Evolutionary conservation across 2,888 invertebrate genomes (phyloP), one percentile per base, ranked within the genome.

Genomic region (Pyralis farinalis): DNA sequence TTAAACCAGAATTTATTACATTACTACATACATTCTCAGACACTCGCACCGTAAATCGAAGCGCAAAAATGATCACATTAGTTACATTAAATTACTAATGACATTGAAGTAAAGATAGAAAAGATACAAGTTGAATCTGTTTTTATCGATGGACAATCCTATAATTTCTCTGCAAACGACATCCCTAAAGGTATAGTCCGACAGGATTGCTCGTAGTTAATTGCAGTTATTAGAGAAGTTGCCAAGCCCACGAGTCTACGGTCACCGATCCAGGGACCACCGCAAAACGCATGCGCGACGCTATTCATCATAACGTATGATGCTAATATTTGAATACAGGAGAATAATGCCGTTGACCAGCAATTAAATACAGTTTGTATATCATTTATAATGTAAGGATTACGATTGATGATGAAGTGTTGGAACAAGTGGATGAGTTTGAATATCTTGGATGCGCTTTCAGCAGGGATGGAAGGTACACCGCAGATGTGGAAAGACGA

Each of bases 161-260:
- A 4, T 4, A 4, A 16, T 3, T 16, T 16, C 16, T 3, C 4
- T 3, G 3, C 16, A 16, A 4, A 16, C 42, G 30, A 42, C 54
- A 47, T 46, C 45, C 49, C 60, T 49, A 47, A 44, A 41, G 42
- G 41, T 41, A 49, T 48, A 52, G 55, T 55, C 66, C 64, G 66
- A 69, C 67, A 70, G 70, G 71, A 71, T 70, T 69, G 64, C 62
- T 69, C 55, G 60, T 56, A 63, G 65, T 71, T 84, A 83, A 85
- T 83, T 81, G 76, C 81, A 64, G 80, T 78, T 78, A 82, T 84
- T 79, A 80, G 69, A 63, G 55, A 66, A 71, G 71, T 71, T 60
- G 69, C 70, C 60, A 54, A 58, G 61, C 71, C 66, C 65, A 56
- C 63, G 63, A 65, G 71, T 73, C 59, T 49, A 49, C 55, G 71